A percentile compares a stretch with the other conserved stretches of the same genome.
phyloP scores from a whole-genome alignment of 2,113 vertebrate genomes.

The Anhinga rufa region DNA sequence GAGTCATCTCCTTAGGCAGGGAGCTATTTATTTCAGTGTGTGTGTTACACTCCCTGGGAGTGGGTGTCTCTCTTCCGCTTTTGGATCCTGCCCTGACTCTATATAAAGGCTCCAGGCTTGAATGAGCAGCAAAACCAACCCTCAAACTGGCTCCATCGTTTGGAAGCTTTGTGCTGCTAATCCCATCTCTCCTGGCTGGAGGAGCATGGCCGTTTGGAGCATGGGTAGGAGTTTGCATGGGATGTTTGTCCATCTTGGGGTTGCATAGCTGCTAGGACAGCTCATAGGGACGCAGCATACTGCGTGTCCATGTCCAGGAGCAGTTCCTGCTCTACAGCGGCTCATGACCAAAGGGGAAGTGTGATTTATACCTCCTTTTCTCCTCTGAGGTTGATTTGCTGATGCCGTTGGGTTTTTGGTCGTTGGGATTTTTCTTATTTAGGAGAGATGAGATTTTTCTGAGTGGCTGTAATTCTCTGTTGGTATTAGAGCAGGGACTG shows the following conservation, averaged over 20 bases:
- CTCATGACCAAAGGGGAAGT: neutral
- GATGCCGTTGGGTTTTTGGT: neutral
- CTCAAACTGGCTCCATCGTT: neutral
- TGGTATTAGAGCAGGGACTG: neutral
- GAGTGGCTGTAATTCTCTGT: fast-evolving
- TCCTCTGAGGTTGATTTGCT: neutral
- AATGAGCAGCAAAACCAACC: constrained; percentile 42
- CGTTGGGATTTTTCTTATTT: neutral
- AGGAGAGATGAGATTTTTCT: neutral
- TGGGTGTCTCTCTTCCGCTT: constrained; percentile 61
- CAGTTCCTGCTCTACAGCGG: neutral
- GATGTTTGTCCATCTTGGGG: neutral
- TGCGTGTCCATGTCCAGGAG: neutral
- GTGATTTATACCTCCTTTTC: neutral
- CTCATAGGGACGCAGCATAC: fast-evolving
- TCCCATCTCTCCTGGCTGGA: neutral
- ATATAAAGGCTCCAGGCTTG: constrained; percentile 48
- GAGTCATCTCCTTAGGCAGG: constrained; percentile 53
- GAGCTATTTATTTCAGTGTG: constrained; percentile 56
- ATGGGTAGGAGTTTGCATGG: neutral
- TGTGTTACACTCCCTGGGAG: constrained; percentile 46
- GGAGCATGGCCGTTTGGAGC: neutral
- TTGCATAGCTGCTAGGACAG: neutral
- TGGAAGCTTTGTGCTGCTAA: neutral
- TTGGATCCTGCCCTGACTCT: constrained; percentile 56